Base-by-base conservation (phyloP, 1,140 invertebrate species). In the Caerostris darwini region DNA sequence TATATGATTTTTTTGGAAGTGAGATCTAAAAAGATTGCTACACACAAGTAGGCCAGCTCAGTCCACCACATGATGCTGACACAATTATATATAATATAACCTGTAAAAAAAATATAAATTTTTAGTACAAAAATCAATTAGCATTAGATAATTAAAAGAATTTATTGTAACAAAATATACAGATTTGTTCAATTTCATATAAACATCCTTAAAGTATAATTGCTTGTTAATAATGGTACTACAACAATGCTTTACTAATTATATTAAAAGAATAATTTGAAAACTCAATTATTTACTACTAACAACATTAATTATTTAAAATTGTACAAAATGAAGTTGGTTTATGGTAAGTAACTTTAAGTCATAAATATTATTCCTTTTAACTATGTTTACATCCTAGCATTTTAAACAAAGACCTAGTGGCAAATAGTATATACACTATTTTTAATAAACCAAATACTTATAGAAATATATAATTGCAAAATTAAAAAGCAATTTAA, bases 51-150 rank as follows among this genome's bases (percentile, higher is more conserved):
- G 97, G 97, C 98, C 98, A 98, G 93, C 97, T 97, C 4, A 98
- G 96, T 10, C 98, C 98, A 82, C 98, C 98, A 95, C 98, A 99
- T 7, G 97, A 97, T 96, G 98, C 98, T 7, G 98, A 98, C 3
- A 98, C 97, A 89, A 99, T 98, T 90, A 98, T 97, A 96, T 99
- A 99, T n/a, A 98, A 96, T 5, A 98, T 97, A 90, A 97, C 95
- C 97, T 93, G 90, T 87, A 95, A 85, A 85, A 59, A 7, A 4
- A 19, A 85, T 5, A n/a, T 54, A 10, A 83, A 54, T 14, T 34
- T 50, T 54, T 0, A 81, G n/a, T 81, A 50, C 10, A 34, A 50
- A 54, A 17, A 10, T 64, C 17, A 64, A 17, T 64, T 64, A 10
- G 17, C 8, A 10, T 64, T 64, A 17, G 17, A 64, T 64, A 10